phyloP scores from a whole-genome alignment of 2,888 invertebrate genomes.

The Drosophila kuntzei region DNA sequence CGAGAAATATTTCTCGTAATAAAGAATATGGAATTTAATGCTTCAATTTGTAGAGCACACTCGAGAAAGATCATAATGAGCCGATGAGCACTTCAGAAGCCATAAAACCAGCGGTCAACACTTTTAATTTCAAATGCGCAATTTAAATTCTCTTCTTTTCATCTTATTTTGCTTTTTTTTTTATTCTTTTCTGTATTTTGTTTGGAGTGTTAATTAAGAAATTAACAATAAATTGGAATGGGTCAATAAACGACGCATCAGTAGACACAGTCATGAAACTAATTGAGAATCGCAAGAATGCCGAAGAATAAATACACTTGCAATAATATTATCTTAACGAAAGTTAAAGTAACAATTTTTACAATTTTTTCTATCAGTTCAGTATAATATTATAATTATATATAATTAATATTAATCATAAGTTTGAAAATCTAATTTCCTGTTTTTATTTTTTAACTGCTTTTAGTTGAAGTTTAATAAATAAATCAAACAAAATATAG shows the following conservation, averaged over 20 bases:
- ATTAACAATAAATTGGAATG: conserved; percentile 57
- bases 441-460: no score
- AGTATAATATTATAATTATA: no score
- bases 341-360: no score
- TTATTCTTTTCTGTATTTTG: neutral
- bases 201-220: conserved; percentile 74
- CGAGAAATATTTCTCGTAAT: conserved; percentile 2
- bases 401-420: no score
- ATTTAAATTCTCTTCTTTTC: conserved; percentile 38
- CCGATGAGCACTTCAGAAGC: conserved; percentile 56
- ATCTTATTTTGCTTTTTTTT: neutral
- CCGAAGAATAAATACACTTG: conserved; percentile 14
- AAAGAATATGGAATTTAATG: conserved; percentile 58
- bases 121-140: conserved; percentile 78
- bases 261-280: conserved; percentile 17
- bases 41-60: conserved; percentile 77
- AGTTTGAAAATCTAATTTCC: no score
- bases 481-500: no score
- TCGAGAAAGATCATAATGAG: conserved; percentile 64
- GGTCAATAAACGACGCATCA: conserved; percentile 57
- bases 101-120: conserved; percentile 60
- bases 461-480: no score
- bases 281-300: neutral
- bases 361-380: no score
- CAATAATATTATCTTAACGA: neutral